Base-by-base conservation (phyloP, 2,797 vertebrate species). In the Anguilla pacifica region DNA sequence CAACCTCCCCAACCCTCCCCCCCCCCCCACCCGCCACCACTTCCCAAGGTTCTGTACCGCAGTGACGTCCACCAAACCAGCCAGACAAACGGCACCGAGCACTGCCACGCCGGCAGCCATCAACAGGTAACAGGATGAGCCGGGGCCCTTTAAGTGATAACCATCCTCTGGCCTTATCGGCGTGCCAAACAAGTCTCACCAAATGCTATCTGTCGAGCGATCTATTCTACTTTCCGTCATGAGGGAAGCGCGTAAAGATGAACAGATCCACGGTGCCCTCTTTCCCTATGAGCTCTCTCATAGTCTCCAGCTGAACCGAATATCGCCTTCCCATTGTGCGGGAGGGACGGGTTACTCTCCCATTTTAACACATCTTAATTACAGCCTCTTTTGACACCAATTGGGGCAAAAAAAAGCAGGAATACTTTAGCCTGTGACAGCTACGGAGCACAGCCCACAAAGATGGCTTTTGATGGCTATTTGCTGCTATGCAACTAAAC, bases 381-480 rank as follows among this genome's bases (percentile, higher is more conserved):
- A 95, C 91, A 92, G 93, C 92, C 90, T 88, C 83, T 88, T 84
- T 88, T 88, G 87, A 88, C 82, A 88, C 55, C 43, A 83, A 89
- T 85, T 87, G 81, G 85, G 57, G 84, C 6, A 51, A 88, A 88
- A 35, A 85, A 81, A 89, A 77, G n/a, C 87, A 79, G 79, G 11
- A 51, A 90, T 91, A 93, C 93, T 92, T 93, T 90, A 6, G 91
- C 91, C 91, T 87, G 88, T 89, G 88, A 84, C 90, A 87, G 86
- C 86, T 64, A 83, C 35, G 25, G 91, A 92, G 91, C 31, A 88
- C 92, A 91, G 92, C 91, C 85, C 89, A 90, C 89, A 91, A 93
- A 95, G 94, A 96, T 94, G 93, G 93, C 93, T 94, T 95, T 94
- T 94, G 94, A 95, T 93, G 95, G 93, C 94, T 93, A 93, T 96